Evolutionary conservation across 2,797 vertebrate genomes (phyloP), one percentile per base, ranked within the genome.

Genomic region (Anas georgica): DNA sequence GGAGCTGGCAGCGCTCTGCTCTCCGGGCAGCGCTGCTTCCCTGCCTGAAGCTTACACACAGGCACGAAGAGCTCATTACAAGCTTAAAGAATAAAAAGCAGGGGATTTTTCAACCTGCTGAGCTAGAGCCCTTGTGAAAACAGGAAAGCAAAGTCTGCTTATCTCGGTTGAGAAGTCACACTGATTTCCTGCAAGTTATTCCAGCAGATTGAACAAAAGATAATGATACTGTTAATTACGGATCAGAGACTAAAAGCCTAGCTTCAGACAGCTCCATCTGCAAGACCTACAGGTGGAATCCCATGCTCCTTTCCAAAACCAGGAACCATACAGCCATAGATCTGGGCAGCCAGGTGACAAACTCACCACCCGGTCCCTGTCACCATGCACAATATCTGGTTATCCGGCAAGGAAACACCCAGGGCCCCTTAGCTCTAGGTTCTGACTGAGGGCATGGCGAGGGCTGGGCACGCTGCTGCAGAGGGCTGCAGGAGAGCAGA

Each of bases 61-160:
- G 10, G 8, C 10, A 43, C 14, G 41, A 25, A 11, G 14, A 69
- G 28, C 60, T 79, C 48, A 64, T 70, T 31, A n/a, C 22, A 56
- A 68, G 41, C 33, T 72, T 69, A 23, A 50, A 79, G 74, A 35
- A 37, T 35, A 37, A 25, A 4, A 5, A 21, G 12, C 58, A n/a
- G 7, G 35, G 50, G 54, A 21, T 75, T 93, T 90, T 76, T 91
- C 59, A 81, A 80, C 58, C 54, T 46, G 67, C 43, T 77, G 60
- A 85, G 54, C 0, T 6, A 66, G 67, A 91, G 39, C 22, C 55
- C 31, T 75, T 50, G 31, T 23, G 56, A 68, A 88, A 95, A 70
- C 35, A 95, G 54, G 58, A 92, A 88, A 78, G 62, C 72, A 58
- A 79, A 91, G 12, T 39, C 86, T 33, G n/a, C 90, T 86, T 67